Evolutionary conservation across 2,888 invertebrate genomes (phyloP), one percentile per base, ranked within the genome.

Genomic region (Polydesmus complanatus): DNA sequence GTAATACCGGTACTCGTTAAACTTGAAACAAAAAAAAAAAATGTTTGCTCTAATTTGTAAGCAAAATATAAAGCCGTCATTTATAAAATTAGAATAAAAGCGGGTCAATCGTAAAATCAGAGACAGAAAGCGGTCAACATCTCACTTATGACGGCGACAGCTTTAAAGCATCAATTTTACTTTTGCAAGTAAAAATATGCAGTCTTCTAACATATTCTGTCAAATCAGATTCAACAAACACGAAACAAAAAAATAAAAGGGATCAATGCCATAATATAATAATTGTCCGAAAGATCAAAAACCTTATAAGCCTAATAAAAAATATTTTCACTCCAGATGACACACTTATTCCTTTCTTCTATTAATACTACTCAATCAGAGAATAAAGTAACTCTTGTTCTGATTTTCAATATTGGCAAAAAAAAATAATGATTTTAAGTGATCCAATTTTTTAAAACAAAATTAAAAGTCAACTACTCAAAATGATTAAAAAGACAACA

Each of bases 41-140:
- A 50, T 54, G 48, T 27, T 1, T 2, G 47, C 26, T 37, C 22
- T 5, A 57, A 22, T 25, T 47, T 19, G 3, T 47, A 27, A 27
- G 25, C 22, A 48, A 5, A 8, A n/a, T n/a, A 57, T 56, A 18
- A 59, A 27, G 19, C 22, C 3, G 19, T n/a, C 37, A 25, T 60
- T n/a, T 57, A n/a, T 25, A 22, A 56, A 58, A 22, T n/a, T 21
- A 21, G 60, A 14, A 3, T 19, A 14, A 61, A 18, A 59, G 21
- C 1, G 23, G 21, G 49, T 14, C 19, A 53, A 37, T 37, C 37
- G 37, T 37, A 37, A 37, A 37, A 37, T 37, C 37, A 37, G 37
- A 37, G 37, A 37, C 14, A 37, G 37, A 37, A 37, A 37, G 37
- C 37, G 37, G 37, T 37, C 37, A 37, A 37, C 37, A 37, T 37